A percentile compares a stretch with the other conserved stretches of the same genome.
Conservation (phyloP, 2,888 invertebrate genomes). For the Agrotis segetum region DNA sequence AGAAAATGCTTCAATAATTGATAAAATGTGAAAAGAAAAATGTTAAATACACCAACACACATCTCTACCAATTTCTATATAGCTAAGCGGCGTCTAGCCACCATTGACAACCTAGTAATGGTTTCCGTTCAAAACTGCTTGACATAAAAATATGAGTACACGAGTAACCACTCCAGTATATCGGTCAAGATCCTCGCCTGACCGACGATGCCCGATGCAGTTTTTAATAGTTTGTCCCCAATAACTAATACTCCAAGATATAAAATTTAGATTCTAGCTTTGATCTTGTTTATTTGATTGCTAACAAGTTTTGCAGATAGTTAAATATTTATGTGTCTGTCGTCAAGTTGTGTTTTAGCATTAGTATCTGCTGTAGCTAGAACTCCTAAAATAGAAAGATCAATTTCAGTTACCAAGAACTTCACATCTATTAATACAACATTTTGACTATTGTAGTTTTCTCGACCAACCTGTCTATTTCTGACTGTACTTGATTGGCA, state of each 20-base stretch:
- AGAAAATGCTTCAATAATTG: background rate
- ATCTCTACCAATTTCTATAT: slow-evolving; percentile 1
- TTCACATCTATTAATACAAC: background rate
- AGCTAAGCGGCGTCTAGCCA: slow-evolving; percentile 19
- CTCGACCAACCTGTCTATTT: slow-evolving; percentile 4
- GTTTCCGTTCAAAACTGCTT: slow-evolving; percentile 57
- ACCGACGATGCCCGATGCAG: slow-evolving; percentile 52
- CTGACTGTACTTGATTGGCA: slow-evolving; percentile 24
- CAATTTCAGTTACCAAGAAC: background rate
- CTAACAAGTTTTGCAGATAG: slow-evolving; percentile 34
- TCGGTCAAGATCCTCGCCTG: slow-evolving; percentile 72
- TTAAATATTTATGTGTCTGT: slow-evolving; percentile 23
- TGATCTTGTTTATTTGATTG: slow-evolving; percentile 60
- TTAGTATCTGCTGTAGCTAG: background rate
- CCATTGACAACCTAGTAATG: slow-evolving; percentile 63
- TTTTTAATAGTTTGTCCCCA: slow-evolving; percentile 58
- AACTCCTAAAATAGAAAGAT: background rate
- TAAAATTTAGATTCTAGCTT: slow-evolving; percentile 46
- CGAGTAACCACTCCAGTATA: slow-evolving; percentile 67
- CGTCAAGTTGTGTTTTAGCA: slow-evolving; percentile 6
- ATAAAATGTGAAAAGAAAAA: background rate
- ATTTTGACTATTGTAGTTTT: background rate
- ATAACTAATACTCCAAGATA: slow-evolving; percentile 39
- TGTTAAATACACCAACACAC: slow-evolving; percentile 7
- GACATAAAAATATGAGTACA: slow-evolving; percentile 74